Conservation (phyloP, 2,113 vertebrate genomes). For the Erpornis zantholeuca region DNA sequence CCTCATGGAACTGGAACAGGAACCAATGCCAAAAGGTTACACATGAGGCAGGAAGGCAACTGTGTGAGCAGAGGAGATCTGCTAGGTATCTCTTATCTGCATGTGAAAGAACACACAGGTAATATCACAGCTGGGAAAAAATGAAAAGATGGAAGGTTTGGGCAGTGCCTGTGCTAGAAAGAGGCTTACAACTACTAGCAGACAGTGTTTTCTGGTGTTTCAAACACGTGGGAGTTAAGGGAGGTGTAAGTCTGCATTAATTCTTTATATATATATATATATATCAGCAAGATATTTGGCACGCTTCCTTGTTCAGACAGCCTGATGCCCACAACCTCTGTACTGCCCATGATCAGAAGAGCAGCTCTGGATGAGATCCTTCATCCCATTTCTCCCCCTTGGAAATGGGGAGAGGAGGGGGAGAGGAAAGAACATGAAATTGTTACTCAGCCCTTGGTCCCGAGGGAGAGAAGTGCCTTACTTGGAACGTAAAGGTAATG, state of each 20-base stretch:
- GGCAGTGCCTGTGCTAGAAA: not conserved
- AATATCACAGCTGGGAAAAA: not conserved
- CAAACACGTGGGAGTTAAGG: not conserved
- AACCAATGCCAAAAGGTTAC: not conserved
- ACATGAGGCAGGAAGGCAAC: not conserved
- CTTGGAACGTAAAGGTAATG: not conserved
- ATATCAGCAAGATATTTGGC: not conserved
- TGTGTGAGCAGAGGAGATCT: not conserved
- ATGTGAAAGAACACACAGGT: not conserved
- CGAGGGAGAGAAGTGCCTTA: not conserved
- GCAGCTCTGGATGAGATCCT: not conserved
- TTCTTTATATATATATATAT: not conserved
- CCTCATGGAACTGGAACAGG: not conserved
- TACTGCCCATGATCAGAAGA: not conserved
- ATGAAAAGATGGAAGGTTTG: not conserved
- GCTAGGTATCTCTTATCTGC: not conserved
- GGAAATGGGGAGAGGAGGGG: not conserved
- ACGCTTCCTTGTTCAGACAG: not conserved
- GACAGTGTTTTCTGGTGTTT: not conserved
- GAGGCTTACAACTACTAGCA: not conserved
- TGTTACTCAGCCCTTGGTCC: not conserved
- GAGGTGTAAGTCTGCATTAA: not conserved
- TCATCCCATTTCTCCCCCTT: not conserved
- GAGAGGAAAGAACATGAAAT: not conserved
- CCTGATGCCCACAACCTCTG: not conserved